Evolutionary conservation across 2,797 vertebrate species (phyloP).

Genomic region (Myoxocephalus aenaeus): DNA sequence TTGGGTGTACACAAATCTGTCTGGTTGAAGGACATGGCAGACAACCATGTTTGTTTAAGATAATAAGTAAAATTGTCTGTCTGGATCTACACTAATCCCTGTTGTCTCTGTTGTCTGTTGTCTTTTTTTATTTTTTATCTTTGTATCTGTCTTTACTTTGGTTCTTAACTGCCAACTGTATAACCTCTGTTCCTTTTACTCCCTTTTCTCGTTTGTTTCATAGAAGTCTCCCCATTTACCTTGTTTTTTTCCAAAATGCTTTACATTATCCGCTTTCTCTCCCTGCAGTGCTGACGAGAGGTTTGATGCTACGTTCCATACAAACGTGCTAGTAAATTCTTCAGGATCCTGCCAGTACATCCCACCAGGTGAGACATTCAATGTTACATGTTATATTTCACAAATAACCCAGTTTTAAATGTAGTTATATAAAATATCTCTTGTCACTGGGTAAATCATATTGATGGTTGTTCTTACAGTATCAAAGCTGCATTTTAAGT

Average conservation of each 20-base stretch:
- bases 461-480: background rate
- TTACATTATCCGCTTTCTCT: slow-evolving; percentile 3
- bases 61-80: slow-evolving; percentile 51
- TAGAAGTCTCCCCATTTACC: background rate
- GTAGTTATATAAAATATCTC: background rate
- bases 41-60: slow-evolving; percentile 45
- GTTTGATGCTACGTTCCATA: slow-evolving; percentile 94
- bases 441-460: background rate
- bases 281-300: slow-evolving; percentile 89
- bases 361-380: slow-evolving; percentile 87
- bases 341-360: slow-evolving; percentile 92
- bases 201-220: background rate
- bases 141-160: slow-evolving; percentile 14
- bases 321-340: slow-evolving; percentile 91
- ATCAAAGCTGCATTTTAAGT: background rate
- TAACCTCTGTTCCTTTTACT: background rate
- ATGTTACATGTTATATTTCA: background rate
- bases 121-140: background rate
- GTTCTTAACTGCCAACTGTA: background rate
- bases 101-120: slow-evolving; percentile 8
- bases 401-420: background rate
- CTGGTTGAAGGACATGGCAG: slow-evolving; percentile 47
- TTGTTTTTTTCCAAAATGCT: background rate
- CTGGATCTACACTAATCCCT: slow-evolving; percentile 45
- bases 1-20: slow-evolving; percentile 17